phyloP scores from a whole-genome alignment of 1,140 invertebrate genomes.

The Psilanteris sp. region DNA sequence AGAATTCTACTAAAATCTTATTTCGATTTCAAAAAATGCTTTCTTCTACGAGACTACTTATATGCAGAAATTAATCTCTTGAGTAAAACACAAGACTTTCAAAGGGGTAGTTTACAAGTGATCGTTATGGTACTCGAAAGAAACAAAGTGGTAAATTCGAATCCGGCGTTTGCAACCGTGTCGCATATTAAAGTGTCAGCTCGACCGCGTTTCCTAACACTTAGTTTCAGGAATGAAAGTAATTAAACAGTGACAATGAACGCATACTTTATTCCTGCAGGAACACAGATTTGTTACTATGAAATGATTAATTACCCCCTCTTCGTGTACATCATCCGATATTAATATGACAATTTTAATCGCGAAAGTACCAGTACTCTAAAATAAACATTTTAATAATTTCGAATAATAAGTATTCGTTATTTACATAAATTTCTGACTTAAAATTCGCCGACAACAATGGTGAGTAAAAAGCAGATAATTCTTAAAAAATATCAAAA shows the following conservation, averaged over 20 bases:
- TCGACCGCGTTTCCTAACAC: conserved; percentile 46
- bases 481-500: too few species aligned
- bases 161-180: conserved; percentile 33
- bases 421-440: too few species aligned
- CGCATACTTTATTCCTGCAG: conserved; percentile 33
- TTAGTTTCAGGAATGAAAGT: conserved; percentile 42
- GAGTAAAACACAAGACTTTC: conserved; percentile 16
- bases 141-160: conserved; percentile 57
- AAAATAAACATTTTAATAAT: too few species aligned
- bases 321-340: not conserved
- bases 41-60: too few species aligned
- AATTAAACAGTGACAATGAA: conserved; percentile 61
- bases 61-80: conserved; percentile 26
- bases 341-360: conserved; percentile 5
- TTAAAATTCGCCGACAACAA: too few species aligned
- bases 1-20: too few species aligned
- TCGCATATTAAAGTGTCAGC: conserved; percentile 57
- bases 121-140: conserved; percentile 48
- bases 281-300: conserved; percentile 37
- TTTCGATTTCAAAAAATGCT: too few species aligned
- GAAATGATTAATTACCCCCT: conserved; percentile 49
- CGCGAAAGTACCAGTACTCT: not conserved
- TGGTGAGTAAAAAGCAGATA: too few species aligned
- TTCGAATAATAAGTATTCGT: too few species aligned
- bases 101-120: conserved; percentile 45